Evolutionary conservation across 2,888 invertebrate species (phyloP).

Genomic region (Pandemis heparana): DNA sequence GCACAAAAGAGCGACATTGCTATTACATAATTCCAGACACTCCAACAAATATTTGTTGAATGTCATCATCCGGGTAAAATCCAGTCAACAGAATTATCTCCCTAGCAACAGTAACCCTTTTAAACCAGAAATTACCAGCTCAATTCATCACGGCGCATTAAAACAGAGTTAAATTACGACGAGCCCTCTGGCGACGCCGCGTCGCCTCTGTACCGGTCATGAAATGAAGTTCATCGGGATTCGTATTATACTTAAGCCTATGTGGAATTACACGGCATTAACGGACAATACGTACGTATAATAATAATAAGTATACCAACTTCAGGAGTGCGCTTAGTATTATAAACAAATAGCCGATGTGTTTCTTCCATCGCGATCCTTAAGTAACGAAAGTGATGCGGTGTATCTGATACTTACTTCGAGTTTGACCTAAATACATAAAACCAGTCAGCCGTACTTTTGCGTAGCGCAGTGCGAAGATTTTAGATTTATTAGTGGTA

Average conservation of each 20-base stretch:
- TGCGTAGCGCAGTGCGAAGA: neutral
- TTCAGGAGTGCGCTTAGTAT: neutral
- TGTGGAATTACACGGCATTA: neutral
- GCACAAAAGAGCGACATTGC: neutral
- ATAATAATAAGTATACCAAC: neutral
- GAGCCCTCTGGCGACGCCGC: neutral
- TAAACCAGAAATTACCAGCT: neutral
- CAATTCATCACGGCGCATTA: conserved; percentile 18
- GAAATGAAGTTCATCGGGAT: neutral
- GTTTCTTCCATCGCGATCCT: neutral
- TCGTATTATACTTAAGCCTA: neutral
- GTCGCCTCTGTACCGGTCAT: neutral
- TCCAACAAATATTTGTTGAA: neutral
- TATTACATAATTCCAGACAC: too few relatives aligned
- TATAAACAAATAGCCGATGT: neutral
- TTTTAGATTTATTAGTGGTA: conserved; percentile 3
- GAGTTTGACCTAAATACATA: conserved; percentile 1
- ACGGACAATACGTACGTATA: neutral
- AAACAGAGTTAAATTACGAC: conserved; percentile 13
- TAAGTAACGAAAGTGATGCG: neutral
- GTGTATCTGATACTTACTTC: neutral
- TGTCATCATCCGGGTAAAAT: neutral
- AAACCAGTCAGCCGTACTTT: neutral
- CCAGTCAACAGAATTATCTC: conserved; percentile 5
- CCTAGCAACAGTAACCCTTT: conserved; percentile 1